Evolutionary conservation across 2,797 vertebrate species (phyloP), one percentile per base, ranked within the genome.

Genomic region (Mormyrus hasselquistii): DNA sequence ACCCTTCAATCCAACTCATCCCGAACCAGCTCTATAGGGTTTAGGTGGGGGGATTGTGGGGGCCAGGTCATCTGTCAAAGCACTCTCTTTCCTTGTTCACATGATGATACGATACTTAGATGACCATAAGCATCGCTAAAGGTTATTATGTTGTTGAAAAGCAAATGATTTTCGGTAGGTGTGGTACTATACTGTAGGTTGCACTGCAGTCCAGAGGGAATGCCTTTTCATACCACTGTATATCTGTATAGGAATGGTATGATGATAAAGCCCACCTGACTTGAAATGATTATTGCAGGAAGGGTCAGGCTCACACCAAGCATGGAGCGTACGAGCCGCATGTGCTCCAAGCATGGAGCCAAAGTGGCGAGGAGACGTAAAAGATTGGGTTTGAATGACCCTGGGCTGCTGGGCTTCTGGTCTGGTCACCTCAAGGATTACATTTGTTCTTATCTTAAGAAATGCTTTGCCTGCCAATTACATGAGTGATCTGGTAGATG

Each of bases 221-320:
- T 2, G 6, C n/a, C 22, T 9, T 25, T 69, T 29, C 3, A 0
- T 69, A 3, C 62, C 62, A 29, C 22, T 12, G 9, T 8, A 22
- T 62, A 25, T 25, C 22, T 62, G 22, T 29, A 12, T 29, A 12
- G 25, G 22, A 25, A 65, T 65, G 22, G 8, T 25, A 55, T 38
- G 29, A 8, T 34, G 3, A 10, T 34, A 38, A 34, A 87, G 29
- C 29, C 14, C 12, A n/a, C 2, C 10, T 84, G 19, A 19, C 16
- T 53, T 69, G 12, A 69, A 69, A 34, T 50, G 16, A 8, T 65
- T 47, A 12, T 16, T 34, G 41, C 29, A 38, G 79, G 57, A 62
- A 53, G 34, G 8, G 82, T 29, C 88, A 19, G 79, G 22, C 86
- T 87, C 93, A 92, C 85, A 0, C 88, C 41, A 92, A 87, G 84